Conservation (phyloP, 2,888 invertebrate genomes). For the Hirtodrosophila alboralis region DNA sequence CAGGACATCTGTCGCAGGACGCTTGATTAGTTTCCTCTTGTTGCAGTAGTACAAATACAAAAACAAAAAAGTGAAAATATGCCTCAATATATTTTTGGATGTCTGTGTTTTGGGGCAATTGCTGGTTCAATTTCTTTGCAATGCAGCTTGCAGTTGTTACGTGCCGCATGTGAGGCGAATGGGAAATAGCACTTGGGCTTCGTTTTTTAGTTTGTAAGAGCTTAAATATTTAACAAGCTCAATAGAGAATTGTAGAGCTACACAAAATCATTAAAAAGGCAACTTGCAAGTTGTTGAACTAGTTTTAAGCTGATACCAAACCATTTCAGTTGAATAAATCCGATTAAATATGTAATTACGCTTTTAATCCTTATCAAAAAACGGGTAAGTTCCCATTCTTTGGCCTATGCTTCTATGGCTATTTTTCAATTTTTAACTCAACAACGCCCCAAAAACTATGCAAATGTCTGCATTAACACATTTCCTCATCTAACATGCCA, state of each 20-base stretch:
- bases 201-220: constrained; percentile 9
- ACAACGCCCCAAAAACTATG: constrained; percentile 46
- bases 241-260: constrained; percentile 3
- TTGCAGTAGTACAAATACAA: constrained; percentile 18
- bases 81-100: constrained; percentile 2
- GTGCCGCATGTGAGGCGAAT: constrained; percentile 43
- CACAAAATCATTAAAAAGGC: neutral
- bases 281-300: constrained; percentile 31
- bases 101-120: neutral
- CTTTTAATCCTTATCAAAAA: constrained; percentile 38
- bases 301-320: neutral
- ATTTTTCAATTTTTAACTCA: constrained; percentile 40
- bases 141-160: constrained; percentile 59
- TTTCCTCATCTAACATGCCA: constrained; percentile 64
- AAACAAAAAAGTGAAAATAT: no score
- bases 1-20: constrained; percentile 12
- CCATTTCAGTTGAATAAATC: neutral
- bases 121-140: constrained; percentile 6
- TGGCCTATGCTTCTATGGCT: constrained; percentile 22
- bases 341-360: constrained; percentile 30
- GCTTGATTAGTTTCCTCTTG: constrained; percentile 25
- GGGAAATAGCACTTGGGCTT: neutral
- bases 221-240: constrained; percentile 10
- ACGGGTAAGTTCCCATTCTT: constrained; percentile 16
- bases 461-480: constrained; percentile 70